phyloP scores from a whole-genome alignment of 2,113 vertebrate genomes.

The Chauna torquata region DNA sequence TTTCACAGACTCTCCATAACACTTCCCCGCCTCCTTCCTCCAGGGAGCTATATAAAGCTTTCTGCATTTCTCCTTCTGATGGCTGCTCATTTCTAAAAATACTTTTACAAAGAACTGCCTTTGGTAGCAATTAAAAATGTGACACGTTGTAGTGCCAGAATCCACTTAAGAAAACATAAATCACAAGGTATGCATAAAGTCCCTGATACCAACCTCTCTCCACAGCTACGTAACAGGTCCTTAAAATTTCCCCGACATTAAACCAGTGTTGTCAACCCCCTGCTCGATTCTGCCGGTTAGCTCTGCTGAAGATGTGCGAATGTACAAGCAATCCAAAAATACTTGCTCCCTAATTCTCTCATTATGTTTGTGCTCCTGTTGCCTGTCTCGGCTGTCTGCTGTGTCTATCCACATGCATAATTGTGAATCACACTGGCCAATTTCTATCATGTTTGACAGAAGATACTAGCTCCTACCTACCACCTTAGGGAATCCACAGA shows the following conservation, averaged over 20 bases:
- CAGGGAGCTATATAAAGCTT: slow-evolving; percentile 3
- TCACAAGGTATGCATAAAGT: neutral
- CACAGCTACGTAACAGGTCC: neutral
- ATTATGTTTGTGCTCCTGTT: neutral
- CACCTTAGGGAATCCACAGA: neutral
- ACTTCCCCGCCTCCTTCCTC: neutral
- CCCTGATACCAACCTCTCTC: neutral
- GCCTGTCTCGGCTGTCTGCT: neutral
- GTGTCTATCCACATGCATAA: neutral
- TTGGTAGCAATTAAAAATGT: neutral
- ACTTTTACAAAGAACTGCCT: neutral
- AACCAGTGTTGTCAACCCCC: neutral
- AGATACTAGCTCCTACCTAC: neutral
- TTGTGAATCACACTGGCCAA: neutral
- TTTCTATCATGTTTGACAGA: neutral
- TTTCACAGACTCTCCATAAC: neutral
- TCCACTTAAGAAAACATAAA: neutral
- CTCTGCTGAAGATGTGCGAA: neutral
- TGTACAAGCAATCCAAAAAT: neutral
- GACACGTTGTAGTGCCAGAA: neutral
- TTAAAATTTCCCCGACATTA: neutral
- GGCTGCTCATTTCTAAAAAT: slow-evolving; percentile 12
- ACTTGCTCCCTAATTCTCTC: neutral
- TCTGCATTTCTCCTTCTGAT: slow-evolving; percentile 6
- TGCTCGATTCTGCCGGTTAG: neutral